Conservation (phyloP, 1,140 invertebrate genomes). For the Zophobas morio region DNA sequence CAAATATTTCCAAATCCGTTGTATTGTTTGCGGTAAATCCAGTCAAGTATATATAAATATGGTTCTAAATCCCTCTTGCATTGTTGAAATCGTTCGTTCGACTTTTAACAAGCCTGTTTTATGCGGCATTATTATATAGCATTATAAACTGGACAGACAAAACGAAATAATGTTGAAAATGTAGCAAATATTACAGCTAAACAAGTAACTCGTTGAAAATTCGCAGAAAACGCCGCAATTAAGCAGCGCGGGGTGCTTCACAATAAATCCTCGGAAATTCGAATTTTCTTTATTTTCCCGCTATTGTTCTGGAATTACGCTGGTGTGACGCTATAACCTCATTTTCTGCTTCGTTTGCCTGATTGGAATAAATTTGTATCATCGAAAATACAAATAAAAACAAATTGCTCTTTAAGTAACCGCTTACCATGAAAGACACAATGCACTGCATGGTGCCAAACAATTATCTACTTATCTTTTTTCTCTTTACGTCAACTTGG, state of each 20-base stretch:
- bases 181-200: constrained; percentile 33
- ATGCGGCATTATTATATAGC: constrained; percentile 37
- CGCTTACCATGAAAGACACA: constrained; percentile 42
- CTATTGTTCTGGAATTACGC: constrained; percentile 41
- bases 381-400: constrained; percentile 43
- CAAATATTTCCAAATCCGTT: constrained; percentile 40
- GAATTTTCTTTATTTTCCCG: constrained; percentile 43
- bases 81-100: constrained; percentile 45
- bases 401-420: constrained; percentile 43
- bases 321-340: constrained; percentile 38
- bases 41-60: constrained; percentile 48
- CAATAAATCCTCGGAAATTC: constrained; percentile 40
- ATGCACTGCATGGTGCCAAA: constrained; percentile 35
- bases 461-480: constrained; percentile 32
- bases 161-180: constrained; percentile 42
- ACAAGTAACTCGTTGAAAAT: constrained; percentile 40
- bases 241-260: constrained; percentile 30
- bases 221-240: constrained; percentile 40
- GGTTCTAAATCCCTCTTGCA: constrained; percentile 46
- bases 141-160: constrained; percentile 39
- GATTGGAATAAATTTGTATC: constrained; percentile 42
- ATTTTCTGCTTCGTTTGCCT: constrained; percentile 41
- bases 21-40: constrained; percentile 47
- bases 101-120: constrained; percentile 39
- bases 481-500: constrained; percentile 10